Percentiles rank a stretch among this genome's conserved stretches.
These are phyloP conservation scores for Bos taurus DNA, from an alignment of 2,113 vertebrate species.

Conservation along the genomic window DNA sequence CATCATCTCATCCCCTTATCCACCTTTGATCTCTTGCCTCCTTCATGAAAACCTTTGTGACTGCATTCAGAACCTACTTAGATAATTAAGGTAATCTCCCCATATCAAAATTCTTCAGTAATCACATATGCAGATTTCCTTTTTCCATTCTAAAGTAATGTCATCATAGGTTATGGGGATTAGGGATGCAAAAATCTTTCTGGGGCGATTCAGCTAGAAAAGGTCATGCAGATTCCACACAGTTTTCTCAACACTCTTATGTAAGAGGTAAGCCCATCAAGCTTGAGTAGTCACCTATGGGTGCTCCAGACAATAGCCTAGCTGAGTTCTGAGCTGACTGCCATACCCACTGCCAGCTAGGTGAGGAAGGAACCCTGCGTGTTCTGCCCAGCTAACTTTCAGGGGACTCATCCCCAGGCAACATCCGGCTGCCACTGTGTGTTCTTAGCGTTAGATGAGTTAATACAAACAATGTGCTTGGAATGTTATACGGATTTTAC, in stretches of 20 bases:
- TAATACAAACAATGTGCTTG: background rate
- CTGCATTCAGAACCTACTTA: background rate
- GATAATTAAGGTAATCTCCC: background rate
- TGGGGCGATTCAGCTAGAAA: background rate
- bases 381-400: background rate
- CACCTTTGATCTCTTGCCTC: background rate
- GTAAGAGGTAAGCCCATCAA: too few relatives aligned
- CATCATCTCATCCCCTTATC: background rate
- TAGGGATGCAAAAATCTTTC: background rate
- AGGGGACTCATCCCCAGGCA: background rate
- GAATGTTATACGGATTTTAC: background rate
- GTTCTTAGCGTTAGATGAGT: background rate
- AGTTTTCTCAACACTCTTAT: background rate
- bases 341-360: background rate
- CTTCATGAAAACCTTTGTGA: background rate
- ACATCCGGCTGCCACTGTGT: background rate
- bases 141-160: background rate
- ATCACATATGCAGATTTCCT: background rate
- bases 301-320: background rate
- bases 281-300: accelerated
- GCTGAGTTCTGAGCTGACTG: background rate
- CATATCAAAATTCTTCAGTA: background rate
- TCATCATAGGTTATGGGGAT: background rate
- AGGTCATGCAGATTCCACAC: background rate
- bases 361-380: background rate